Evolutionary conservation across 2,113 vertebrate genomes (phyloP).

Genomic region (Bubo scandiacus): DNA sequence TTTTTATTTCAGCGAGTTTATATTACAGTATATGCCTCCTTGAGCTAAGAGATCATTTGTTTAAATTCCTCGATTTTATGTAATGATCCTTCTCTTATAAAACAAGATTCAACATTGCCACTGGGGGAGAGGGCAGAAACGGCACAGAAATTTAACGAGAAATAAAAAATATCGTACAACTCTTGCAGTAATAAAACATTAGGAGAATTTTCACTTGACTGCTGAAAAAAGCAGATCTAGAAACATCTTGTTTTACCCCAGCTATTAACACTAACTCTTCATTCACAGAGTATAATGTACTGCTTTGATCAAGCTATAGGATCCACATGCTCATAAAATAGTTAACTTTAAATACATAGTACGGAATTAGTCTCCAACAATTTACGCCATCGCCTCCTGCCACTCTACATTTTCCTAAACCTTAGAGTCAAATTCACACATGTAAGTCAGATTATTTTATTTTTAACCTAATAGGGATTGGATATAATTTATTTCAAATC

Average conservation of each 20-base stretch:
- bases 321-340: conserved; percentile 58
- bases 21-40: conserved; percentile 6
- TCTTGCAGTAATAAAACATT: conserved; percentile 54
- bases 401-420: conserved; percentile 10
- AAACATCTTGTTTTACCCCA: conserved; percentile 43
- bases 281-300: conserved; percentile 26
- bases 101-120: conserved; percentile 74
- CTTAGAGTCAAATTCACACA: conserved; percentile 48
- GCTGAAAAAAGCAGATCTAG: conserved; percentile 50
- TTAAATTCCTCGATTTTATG: conserved; percentile 72
- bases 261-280: conserved; percentile 49
- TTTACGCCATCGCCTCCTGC: conserved; percentile 26
- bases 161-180: conserved; percentile 61
- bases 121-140: background rate
- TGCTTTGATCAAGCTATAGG: conserved; percentile 52
- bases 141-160: conserved; percentile 64
- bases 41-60: conserved; percentile 59
- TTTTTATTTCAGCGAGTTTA: conserved; percentile 24
- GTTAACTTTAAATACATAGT: conserved; percentile 56
- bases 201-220: conserved; percentile 61
- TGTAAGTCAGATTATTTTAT: conserved; percentile 57
- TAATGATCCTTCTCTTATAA: conserved; percentile 69
- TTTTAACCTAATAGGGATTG: conserved; percentile 44
- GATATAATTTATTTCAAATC: conserved; percentile 54
- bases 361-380: conserved; percentile 57